Evolutionary conservation across 2,888 invertebrate genomes (phyloP).

Genomic region (Morpho deidamia): DNA sequence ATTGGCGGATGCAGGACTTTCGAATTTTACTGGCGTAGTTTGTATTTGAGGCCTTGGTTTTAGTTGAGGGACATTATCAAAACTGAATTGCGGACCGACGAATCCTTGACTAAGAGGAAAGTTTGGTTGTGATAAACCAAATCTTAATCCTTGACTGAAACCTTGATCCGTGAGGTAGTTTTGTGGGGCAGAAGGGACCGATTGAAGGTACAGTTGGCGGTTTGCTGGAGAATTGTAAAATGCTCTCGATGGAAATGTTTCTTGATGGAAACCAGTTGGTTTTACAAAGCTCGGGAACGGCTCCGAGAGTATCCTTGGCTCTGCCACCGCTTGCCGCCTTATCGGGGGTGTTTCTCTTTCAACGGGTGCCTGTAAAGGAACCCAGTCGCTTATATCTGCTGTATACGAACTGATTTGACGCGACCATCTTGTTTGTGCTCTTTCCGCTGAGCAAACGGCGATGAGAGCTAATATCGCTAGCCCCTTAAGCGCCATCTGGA

Average conservation of each 20-base stretch:
- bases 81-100: conserved; percentile 52
- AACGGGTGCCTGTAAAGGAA: conserved; percentile 54
- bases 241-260: conserved; percentile 49
- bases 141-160: conserved; percentile 61
- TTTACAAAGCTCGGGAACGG: conserved; percentile 49
- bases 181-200: conserved; percentile 67
- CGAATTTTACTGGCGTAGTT: conserved; percentile 49
- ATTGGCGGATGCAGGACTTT: conserved; percentile 32
- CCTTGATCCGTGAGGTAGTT: conserved; percentile 65
- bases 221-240: conserved; percentile 53
- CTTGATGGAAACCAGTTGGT: conserved; percentile 43
- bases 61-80: conserved; percentile 45
- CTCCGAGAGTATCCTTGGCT: conserved; percentile 66
- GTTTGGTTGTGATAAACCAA: conserved; percentile 61
- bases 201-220: conserved; percentile 61
- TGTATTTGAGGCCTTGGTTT: conserved; percentile 41
- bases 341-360: conserved; percentile 48
- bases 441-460: conserved; percentile 41
- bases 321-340: conserved; percentile 65
- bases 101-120: conserved; percentile 64
- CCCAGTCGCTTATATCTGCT: conserved; percentile 68
- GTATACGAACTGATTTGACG: conserved; percentile 70
- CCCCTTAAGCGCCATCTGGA: conserved; percentile 61
- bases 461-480: conserved; percentile 46
- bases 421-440: conserved; percentile 64